Percentiles rank a stretch among this genome's conserved stretches.
phyloP scores from a whole-genome alignment of 2,888 invertebrate genomes.

The Chrysodeixis includens region DNA sequence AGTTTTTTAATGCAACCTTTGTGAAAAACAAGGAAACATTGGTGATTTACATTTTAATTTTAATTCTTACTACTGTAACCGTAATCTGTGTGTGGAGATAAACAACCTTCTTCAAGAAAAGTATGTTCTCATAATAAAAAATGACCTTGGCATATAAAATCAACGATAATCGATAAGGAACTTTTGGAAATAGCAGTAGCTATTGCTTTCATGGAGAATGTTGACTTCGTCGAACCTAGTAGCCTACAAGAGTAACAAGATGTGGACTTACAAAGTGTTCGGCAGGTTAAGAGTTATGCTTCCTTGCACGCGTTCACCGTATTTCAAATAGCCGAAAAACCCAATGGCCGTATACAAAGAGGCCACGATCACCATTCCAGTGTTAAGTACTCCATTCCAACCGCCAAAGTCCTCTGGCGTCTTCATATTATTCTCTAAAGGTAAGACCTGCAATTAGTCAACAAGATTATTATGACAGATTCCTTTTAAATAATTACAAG shows the following conservation, averaged over 20 bases:
- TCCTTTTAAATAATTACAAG: not conserved
- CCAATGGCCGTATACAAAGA: constrained; percentile 95
- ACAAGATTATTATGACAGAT: constrained; percentile 20
- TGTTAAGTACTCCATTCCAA: constrained; percentile 95
- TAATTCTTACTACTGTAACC: too few relatives aligned
- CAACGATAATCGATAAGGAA: too few relatives aligned
- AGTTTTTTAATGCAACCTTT: too few relatives aligned
- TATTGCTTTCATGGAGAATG: too few relatives aligned
- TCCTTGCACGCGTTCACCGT: constrained; percentile 94
- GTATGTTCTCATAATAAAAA: too few relatives aligned
- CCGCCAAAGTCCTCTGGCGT: constrained; percentile 96
- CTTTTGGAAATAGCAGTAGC: too few relatives aligned
- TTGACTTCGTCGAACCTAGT: too few relatives aligned
- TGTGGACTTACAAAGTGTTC: constrained; percentile 90
- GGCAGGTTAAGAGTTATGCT: constrained; percentile 97
- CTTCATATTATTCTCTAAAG: constrained; percentile 97
- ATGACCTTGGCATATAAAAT: too few relatives aligned
- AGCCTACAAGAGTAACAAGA: not conserved
- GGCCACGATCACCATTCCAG: constrained; percentile 96
- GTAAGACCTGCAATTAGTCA: constrained; percentile 91
- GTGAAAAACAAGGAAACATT: too few relatives aligned
- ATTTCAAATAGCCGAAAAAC: constrained; percentile 97
- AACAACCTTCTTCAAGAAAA: too few relatives aligned
- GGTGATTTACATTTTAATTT: too few relatives aligned
- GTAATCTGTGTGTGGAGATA: too few relatives aligned